Conservation (phyloP, 2,888 invertebrate genomes). For the Troides oblongomaculatus region DNA sequence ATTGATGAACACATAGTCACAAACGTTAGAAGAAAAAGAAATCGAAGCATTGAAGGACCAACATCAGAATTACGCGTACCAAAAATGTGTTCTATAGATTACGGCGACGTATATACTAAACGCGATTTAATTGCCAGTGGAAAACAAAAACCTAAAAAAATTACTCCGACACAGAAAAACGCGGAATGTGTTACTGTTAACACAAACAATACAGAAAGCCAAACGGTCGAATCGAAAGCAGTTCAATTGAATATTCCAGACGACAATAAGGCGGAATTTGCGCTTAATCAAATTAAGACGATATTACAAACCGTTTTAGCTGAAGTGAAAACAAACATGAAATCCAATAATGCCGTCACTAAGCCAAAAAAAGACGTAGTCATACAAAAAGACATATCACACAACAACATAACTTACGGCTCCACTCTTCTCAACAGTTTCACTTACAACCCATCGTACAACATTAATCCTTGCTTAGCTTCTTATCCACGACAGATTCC, state of each 20-base stretch:
- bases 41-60: conserved; percentile 30
- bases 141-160: conserved; percentile 32
- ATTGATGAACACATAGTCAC: conserved; percentile 27
- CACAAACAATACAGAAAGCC: conserved; percentile 47
- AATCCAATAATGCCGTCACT: conserved; percentile 39
- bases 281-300: conserved; percentile 63
- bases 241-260: conserved; percentile 36
- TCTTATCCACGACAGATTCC: conserved; percentile 50
- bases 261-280: conserved; percentile 56
- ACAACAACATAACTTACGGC: conserved; percentile 45
- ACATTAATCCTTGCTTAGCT: conserved; percentile 46
- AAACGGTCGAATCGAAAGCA: conserved; percentile 42
- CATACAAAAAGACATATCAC: conserved; percentile 57
- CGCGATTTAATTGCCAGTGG: conserved; percentile 24
- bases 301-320: conserved; percentile 63
- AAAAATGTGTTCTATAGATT: conserved; percentile 50
- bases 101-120: conserved; percentile 50
- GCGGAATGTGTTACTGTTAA: conserved; percentile 46
- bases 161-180: conserved; percentile 33
- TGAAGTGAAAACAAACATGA: conserved; percentile 60
- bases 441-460: conserved; percentile 54
- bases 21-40: conserved; percentile 25
- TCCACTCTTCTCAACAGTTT: conserved; percentile 56
- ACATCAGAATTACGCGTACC: conserved; percentile 36
- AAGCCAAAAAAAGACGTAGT: conserved; percentile 55